Evolutionary conservation across 2,888 invertebrate species (phyloP).

Genomic region (Tetranychus truncatus): DNA sequence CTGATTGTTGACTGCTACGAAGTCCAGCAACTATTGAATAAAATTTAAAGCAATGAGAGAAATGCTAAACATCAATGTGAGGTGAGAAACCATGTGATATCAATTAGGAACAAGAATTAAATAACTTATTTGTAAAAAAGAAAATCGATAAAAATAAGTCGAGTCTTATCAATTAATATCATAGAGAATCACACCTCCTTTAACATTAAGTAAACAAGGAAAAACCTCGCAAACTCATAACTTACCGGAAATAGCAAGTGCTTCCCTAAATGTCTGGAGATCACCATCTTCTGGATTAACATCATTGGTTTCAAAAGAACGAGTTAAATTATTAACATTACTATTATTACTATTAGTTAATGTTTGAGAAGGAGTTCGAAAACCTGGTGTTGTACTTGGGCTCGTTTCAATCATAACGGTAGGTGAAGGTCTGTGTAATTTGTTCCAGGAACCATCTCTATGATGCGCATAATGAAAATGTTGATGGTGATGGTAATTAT

Average conservation of each 20-base stretch:
- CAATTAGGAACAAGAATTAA: no score
- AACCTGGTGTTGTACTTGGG: slow-evolving; percentile 3
- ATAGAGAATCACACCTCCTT: no score
- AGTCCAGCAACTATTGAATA: neutral
- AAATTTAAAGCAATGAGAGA: neutral
- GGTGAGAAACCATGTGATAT: no score
- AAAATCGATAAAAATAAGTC: no score
- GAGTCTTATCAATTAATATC: no score
- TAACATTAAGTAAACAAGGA: neutral
- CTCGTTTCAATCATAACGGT: neutral
- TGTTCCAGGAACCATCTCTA: neutral
- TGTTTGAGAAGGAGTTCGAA: slow-evolving; percentile 19
- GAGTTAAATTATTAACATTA: neutral
- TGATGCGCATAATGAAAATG: slow-evolving; percentile 17
- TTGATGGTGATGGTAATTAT: slow-evolving; percentile 15
- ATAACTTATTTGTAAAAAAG: no score
- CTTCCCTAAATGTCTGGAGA: slow-evolving; percentile 54
- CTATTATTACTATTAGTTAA: neutral
- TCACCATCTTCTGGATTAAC: slow-evolving; percentile 37
- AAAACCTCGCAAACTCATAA: neutral
- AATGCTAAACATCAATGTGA: no score
- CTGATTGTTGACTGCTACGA: slow-evolving; percentile 9
- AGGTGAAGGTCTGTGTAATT: neutral
- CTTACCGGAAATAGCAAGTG: slow-evolving; percentile 45
- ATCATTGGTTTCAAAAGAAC: slow-evolving; percentile 11